phyloP scores from a whole-genome alignment of 1,140 invertebrate species.

The Formica exsecta region DNA sequence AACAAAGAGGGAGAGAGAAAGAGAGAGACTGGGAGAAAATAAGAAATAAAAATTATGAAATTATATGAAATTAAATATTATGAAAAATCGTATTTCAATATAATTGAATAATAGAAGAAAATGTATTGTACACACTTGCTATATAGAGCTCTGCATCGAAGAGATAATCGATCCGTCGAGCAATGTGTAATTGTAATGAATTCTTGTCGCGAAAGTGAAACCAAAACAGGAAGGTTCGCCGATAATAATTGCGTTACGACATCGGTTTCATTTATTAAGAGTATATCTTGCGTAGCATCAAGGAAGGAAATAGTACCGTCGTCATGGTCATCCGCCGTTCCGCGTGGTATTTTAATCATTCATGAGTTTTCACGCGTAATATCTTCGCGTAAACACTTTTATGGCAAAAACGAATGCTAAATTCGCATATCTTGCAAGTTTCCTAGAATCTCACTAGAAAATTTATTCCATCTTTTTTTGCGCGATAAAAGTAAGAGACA shows the following conservation, averaged over 20 bases:
- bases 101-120: background rate
- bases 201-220: conserved; percentile 55
- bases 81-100: background rate
- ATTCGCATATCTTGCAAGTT: background rate
- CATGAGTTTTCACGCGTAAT: conserved; percentile 43
- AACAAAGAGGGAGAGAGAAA: background rate
- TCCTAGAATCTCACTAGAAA: too few relatives aligned
- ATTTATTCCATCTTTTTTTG: background rate
- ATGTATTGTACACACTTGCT: background rate
- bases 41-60: background rate
- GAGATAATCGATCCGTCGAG: conserved; percentile 9
- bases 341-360: conserved; percentile 48
- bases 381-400: background rate
- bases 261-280: conserved; percentile 17
- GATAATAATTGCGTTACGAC: conserved; percentile 47
- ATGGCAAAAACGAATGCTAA: background rate
- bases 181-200: conserved; percentile 6
- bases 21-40: background rate
- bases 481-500: background rate
- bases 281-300: conserved; percentile 10
- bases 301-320: conserved; percentile 43
- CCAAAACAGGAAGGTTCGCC: conserved; percentile 29
- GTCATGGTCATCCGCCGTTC: conserved; percentile 14
- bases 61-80: background rate
- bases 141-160: too few relatives aligned